Base-by-base conservation (phyloP, 2,888 invertebrate species). In the Hanleya hanleyi region DNA sequence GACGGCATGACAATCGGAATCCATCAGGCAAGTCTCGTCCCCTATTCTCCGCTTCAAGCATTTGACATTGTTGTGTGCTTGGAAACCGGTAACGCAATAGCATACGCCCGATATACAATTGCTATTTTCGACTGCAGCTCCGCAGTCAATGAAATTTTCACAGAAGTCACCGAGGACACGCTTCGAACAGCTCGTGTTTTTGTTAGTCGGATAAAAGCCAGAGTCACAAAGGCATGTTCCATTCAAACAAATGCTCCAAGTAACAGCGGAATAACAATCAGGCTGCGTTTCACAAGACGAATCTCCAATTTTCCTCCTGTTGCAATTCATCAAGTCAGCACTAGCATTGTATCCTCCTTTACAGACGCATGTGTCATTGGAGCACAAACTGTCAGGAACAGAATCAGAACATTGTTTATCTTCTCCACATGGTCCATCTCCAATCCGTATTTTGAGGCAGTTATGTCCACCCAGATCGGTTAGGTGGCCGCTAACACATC, bases 91-190 rank as follows among this genome's bases (percentile, higher is more conserved):
- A 2, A 15, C 26, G 57, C 81, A 81, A 7, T 29, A 29, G 65
- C 81, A 81, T n/a, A 73, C 75, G n/a, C 51, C 47, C 29, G 72
- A 71, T 1, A 41, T 41, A 68, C 82, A 82, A 49, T 70, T 37
- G 32, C 80, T 80, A 29, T 78, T 38, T n/a, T 49, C 51, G 7
- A 82, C 77, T 18, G 78, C 79, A n/a, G 70, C 75, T 26, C 18
- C 37, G 64, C 82, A 82, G 71, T 82, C 82, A 7, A 38, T 18
- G 37, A 81, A 73, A n/a, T 47, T 12, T 6, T 22, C 12, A 69
- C 83, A 83, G 0, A 70, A 77, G 9, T 51, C 67, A 1, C 79
- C 80, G 18, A 83, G 79, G 64, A 73, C 71, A 65, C 83, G 51
- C 57, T 57, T 35, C 3, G 18, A 61, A 37, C 69, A 74, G 29